Conservation (phyloP, 1,140 invertebrate genomes). For the Coboldia fuscipes region DNA sequence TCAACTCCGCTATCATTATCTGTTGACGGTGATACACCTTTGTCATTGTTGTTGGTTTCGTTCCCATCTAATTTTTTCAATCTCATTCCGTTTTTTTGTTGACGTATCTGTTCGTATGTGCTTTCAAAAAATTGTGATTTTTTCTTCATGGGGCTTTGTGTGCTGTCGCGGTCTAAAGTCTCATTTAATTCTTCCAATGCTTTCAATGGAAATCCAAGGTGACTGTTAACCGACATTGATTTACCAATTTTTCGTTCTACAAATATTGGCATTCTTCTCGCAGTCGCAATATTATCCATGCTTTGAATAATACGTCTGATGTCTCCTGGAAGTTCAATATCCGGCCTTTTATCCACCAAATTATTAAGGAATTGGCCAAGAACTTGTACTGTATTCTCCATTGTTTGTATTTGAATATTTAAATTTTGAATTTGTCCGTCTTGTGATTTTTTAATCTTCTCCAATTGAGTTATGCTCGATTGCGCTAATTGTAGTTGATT, state of each 20-base stretch:
- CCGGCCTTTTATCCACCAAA: conserved; percentile 28
- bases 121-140: conserved; percentile 22
- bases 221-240: conserved; percentile 18
- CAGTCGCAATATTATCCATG: conserved; percentile 23
- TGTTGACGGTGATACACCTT: conserved; percentile 2
- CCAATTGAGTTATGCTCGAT: conserved; percentile 35
- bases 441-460: conserved; percentile 31
- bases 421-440: conserved; percentile 31
- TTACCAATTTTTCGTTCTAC: conserved; percentile 21
- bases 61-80: conserved; percentile 3
- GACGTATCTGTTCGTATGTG: conserved; percentile 12
- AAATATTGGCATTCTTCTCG: conserved; percentile 17
- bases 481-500: conserved; percentile 40
- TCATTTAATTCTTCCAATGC: conserved; percentile 28
- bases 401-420: conserved; percentile 35
- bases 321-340: conserved; percentile 39
- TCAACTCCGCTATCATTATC: no score
- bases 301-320: conserved; percentile 39
- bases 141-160: conserved; percentile 16
- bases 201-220: conserved; percentile 26
- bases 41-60: neutral
- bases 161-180: conserved; percentile 23
- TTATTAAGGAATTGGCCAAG: conserved; percentile 36
- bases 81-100: conserved; percentile 10
- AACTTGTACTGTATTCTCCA: conserved; percentile 37